Evolutionary conservation across 37 sponge, comb jelly and placozoan genomes (phyloP).

Genomic region (Corticium candelabrum): DNA sequence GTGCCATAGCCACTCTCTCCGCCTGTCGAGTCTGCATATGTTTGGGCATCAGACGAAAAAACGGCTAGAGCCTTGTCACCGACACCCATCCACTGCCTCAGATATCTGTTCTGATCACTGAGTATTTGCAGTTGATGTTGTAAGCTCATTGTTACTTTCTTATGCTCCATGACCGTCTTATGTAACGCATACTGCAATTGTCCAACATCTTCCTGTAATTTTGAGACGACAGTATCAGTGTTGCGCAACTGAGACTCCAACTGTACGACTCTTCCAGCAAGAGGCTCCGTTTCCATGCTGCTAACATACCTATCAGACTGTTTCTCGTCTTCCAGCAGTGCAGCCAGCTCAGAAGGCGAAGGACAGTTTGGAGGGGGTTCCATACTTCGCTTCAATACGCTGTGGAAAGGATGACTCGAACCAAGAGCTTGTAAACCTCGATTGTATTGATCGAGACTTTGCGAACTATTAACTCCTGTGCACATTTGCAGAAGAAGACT

Average conservation of each 20-base stretch:
- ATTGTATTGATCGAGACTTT: not conserved
- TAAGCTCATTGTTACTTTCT: not conserved
- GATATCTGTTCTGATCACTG: not conserved
- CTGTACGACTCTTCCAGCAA: not conserved
- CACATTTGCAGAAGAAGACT: not conserved
- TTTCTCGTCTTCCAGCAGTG: not conserved
- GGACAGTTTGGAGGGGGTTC: not conserved
- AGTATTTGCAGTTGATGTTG: not conserved
- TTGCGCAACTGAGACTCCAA: not conserved
- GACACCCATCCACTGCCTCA: too few relatives aligned
- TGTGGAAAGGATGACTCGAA: not conserved
- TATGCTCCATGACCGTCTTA: not conserved
- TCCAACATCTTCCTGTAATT: not conserved
- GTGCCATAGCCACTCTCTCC: too few relatives aligned
- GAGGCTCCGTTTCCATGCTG: not conserved
- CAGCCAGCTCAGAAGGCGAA: not conserved
- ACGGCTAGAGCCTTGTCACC: too few relatives aligned
- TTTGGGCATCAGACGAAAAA: too few relatives aligned
- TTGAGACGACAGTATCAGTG: not conserved
- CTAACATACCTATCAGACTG: not conserved
- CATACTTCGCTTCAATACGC: not conserved
- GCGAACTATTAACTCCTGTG: not conserved
- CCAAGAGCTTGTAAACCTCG: not conserved
- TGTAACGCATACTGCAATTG: not conserved
- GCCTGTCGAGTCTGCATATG: too few relatives aligned